phyloP scores from a whole-genome alignment of 2,113 vertebrate species.

The Pterocles burchelli region DNA sequence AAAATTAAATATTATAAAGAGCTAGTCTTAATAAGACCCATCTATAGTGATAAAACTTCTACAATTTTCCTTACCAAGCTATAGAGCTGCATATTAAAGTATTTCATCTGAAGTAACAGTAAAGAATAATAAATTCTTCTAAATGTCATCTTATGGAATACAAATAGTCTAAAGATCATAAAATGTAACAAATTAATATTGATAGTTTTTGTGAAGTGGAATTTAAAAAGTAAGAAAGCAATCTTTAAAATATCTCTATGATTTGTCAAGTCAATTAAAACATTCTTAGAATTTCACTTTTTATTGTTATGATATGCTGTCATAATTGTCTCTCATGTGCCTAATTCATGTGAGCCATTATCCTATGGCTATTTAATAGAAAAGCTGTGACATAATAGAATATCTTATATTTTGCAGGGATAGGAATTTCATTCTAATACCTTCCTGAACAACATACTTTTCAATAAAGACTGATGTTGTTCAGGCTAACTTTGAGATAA shows the following conservation, averaged over 20 bases:
- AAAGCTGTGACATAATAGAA: background rate
- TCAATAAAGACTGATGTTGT: background rate
- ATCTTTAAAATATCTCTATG: background rate
- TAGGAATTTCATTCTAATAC: accelerated
- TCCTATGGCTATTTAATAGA: background rate
- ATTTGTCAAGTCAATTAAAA: background rate
- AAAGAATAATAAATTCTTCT: background rate
- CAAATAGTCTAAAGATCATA: background rate
- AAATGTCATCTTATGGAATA: background rate
- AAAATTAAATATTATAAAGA: background rate
- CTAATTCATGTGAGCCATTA: accelerated
- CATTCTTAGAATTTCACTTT: background rate
- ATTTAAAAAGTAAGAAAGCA: background rate
- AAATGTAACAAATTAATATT: background rate
- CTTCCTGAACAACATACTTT: background rate
- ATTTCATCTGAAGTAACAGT: background rate
- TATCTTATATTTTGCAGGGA: background rate
- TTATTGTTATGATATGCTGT: background rate
- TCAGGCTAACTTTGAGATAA: background rate
- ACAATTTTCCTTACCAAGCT: background rate
- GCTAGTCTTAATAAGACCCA: background rate
- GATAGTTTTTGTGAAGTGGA: background rate
- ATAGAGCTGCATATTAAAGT: background rate
- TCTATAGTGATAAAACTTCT: background rate
- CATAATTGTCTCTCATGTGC: background rate